Evolutionary conservation across 2,797 vertebrate species (phyloP).

Genomic region (Rachycentron canadum): DNA sequence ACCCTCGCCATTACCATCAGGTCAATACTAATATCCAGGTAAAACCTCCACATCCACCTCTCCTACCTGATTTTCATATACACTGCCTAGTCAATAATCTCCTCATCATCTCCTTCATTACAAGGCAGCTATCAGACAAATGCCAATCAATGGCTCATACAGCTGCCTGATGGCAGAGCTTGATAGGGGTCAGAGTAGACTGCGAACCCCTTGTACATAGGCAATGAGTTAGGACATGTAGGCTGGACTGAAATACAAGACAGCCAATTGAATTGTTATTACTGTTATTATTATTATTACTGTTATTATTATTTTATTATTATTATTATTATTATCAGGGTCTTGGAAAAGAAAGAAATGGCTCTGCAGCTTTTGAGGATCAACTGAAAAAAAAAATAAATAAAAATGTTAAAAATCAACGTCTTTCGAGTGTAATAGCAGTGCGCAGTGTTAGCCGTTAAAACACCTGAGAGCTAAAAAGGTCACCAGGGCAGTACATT

Average conservation of each 20-base stretch:
- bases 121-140: slow-evolving; percentile 65
- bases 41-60: slow-evolving; percentile 68
- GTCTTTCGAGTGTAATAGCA: neutral
- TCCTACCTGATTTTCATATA: slow-evolving; percentile 69
- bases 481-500: neutral
- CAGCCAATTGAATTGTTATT: slow-evolving; percentile 14
- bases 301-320: slow-evolving; percentile 10
- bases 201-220: slow-evolving; percentile 33
- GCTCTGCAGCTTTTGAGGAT: neutral
- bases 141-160: slow-evolving; percentile 72
- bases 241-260: slow-evolving; percentile 25
- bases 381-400: neutral
- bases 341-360: neutral
- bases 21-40: slow-evolving; percentile 79
- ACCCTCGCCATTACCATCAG: slow-evolving; percentile 60
- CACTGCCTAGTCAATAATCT: slow-evolving; percentile 71
- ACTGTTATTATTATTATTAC: too few relatives aligned
- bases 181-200: slow-evolving; percentile 67
- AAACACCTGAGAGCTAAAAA: neutral
- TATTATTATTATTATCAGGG: slow-evolving; percentile 22
- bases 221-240: slow-evolving; percentile 21
- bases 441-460: neutral
- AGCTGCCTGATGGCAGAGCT: slow-evolving; percentile 43
- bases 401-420: neutral
- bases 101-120: slow-evolving; percentile 79